Conservation (phyloP, 2,113 vertebrate genomes). For the Guaruba guarouba region DNA sequence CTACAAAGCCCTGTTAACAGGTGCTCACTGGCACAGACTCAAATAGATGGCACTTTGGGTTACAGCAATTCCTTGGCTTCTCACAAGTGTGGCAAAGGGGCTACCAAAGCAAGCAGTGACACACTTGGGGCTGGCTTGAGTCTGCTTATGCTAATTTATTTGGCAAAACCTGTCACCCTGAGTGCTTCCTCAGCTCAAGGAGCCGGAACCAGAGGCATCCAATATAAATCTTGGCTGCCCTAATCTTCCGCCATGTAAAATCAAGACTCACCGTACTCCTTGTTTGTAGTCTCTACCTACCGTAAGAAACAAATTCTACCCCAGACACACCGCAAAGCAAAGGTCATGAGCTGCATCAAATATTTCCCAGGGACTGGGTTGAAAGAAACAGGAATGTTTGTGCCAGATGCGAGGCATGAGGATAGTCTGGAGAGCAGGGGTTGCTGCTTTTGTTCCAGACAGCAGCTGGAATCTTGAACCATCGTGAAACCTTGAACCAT, state of each 20-base stretch:
- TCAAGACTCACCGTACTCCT: neutral
- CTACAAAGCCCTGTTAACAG: neutral
- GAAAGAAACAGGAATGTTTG: neutral
- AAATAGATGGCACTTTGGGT: neutral
- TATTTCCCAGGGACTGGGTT: neutral
- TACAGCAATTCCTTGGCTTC: neutral
- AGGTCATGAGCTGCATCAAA: neutral
- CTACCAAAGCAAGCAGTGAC: neutral
- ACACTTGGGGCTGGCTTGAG: accelerated
- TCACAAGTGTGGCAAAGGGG: neutral
- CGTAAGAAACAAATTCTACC: neutral
- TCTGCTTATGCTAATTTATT: neutral
- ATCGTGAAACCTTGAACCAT: neutral
- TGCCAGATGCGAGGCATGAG: neutral
- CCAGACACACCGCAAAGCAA: neutral
- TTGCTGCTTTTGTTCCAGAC: neutral
- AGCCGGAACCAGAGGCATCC: neutral
- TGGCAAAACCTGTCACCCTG: accelerated
- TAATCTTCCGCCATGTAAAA: neutral
- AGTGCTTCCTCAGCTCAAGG: neutral
- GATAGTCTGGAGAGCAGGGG: neutral
- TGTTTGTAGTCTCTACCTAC: neutral
- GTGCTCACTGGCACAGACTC: neutral
- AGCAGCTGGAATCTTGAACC: neutral
- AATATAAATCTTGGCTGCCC: neutral